These are phyloP conservation scores for Platysteira castanea DNA, from an alignment of 2,113 vertebrate species.

Conservation along the genomic window DNA sequence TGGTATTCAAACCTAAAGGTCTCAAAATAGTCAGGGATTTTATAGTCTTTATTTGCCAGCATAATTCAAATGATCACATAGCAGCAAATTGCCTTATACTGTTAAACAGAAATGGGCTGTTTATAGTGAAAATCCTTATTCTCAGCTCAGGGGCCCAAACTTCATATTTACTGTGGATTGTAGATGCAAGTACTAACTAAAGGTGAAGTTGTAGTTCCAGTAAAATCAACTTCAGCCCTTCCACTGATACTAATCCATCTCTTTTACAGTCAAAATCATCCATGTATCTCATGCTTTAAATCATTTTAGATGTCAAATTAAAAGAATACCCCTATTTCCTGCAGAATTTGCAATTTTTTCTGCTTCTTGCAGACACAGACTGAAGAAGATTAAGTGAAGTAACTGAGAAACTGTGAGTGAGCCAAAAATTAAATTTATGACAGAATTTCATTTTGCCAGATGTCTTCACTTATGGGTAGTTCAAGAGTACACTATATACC, in stretches of 20 bases:
- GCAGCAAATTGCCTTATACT: background rate
- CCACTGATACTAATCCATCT: background rate
- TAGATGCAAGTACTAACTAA: background rate
- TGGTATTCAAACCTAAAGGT: background rate
- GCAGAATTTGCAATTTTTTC: background rate
- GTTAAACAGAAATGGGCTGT: background rate
- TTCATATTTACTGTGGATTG: background rate
- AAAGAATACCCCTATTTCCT: background rate
- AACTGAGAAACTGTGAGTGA: background rate
- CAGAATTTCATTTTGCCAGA: background rate
- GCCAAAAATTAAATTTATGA: background rate
- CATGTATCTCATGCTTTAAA: background rate
- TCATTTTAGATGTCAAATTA: background rate
- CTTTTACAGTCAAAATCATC: background rate
- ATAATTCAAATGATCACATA: background rate
- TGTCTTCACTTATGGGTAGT: background rate
- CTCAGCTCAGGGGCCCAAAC: background rate
- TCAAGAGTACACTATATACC: constrained; percentile 66
- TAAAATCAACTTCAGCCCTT: background rate
- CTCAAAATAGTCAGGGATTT: background rate
- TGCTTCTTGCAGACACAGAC: background rate
- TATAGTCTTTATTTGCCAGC: background rate
- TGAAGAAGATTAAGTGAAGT: background rate
- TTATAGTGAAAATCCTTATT: background rate
- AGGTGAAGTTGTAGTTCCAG: background rate